phyloP scores from a whole-genome alignment of 2,797 vertebrate genomes.

The Gallinago nigripennis region DNA sequence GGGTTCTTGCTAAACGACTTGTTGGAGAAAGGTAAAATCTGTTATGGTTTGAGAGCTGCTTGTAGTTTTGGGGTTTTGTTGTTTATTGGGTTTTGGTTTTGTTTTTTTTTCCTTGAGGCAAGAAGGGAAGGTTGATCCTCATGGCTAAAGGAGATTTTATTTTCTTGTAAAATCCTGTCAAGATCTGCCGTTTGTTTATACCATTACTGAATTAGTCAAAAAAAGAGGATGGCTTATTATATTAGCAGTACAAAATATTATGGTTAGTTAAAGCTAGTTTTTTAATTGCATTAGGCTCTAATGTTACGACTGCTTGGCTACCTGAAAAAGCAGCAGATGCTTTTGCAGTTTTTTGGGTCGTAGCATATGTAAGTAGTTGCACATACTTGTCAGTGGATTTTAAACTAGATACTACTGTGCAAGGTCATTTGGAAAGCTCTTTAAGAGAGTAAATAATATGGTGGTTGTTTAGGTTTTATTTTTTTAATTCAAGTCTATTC shows the following conservation, averaged over 20 bases:
- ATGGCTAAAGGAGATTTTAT: not conserved
- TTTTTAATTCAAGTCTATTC: fast-evolving
- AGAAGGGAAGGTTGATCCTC: not conserved
- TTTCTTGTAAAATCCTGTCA: not conserved
- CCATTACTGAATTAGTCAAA: fast-evolving
- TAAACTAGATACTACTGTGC: not conserved
- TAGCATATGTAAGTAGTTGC: fast-evolving
- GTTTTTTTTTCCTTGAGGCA: not conserved
- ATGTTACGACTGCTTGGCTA: not conserved
- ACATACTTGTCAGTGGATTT: fast-evolving
- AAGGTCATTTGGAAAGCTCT: not conserved
- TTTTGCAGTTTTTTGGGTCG: not conserved
- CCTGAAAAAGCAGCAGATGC: not conserved
- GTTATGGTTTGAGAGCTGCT: fast-evolving
- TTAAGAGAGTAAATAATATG: not conserved
- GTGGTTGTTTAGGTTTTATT: not conserved
- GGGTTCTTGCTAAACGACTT: not conserved
- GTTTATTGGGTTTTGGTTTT: too few relatives aligned
- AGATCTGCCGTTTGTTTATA: not conserved
- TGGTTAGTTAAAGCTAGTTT: not conserved
- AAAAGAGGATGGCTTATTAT: fast-evolving
- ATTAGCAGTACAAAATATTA: not conserved
- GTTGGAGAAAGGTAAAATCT: not conserved
- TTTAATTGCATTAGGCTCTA: fast-evolving
- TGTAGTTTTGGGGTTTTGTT: too few relatives aligned